Percentiles rank a stretch among this genome's conserved stretches.
Conservation (phyloP, 2,113 vertebrate genomes). For the Oreotrochilus melanogaster region DNA sequence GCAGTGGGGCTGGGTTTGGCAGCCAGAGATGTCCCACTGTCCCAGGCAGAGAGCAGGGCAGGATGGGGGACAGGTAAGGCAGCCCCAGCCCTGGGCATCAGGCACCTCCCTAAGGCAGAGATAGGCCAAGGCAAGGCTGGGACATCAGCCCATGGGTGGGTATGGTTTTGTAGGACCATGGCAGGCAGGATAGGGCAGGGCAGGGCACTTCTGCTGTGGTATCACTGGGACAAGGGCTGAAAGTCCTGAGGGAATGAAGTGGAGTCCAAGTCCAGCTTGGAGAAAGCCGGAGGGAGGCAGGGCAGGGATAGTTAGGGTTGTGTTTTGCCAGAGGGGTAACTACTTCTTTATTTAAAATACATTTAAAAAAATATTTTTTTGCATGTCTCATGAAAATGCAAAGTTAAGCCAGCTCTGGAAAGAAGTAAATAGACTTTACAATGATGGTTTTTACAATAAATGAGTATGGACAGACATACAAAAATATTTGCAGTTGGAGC, state of each 20-base stretch:
- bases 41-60: not conserved
- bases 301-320: not conserved
- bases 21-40: not conserved
- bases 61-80: accelerated
- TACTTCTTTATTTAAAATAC: not conserved
- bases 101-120: not conserved
- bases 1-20: accelerated
- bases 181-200: no score
- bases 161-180: accelerated
- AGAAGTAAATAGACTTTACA: not conserved
- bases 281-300: not conserved
- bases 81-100: accelerated
- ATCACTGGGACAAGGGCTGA: not conserved
- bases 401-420: not conserved
- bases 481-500: not conserved
- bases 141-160: accelerated
- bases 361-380: not conserved
- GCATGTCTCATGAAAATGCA: not conserved
- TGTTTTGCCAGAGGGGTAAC: not conserved
- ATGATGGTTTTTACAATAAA: not conserved
- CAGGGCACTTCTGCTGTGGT: not conserved
- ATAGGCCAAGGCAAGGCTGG: not conserved
- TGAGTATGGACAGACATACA: not conserved
- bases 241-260: not conserved
- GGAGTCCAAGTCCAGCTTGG: not conserved